Evolutionary conservation across 23 tunicate genomes (phyloP), one percentile per base, ranked within the genome.

Genomic region (Botrylloides violaceus): DNA sequence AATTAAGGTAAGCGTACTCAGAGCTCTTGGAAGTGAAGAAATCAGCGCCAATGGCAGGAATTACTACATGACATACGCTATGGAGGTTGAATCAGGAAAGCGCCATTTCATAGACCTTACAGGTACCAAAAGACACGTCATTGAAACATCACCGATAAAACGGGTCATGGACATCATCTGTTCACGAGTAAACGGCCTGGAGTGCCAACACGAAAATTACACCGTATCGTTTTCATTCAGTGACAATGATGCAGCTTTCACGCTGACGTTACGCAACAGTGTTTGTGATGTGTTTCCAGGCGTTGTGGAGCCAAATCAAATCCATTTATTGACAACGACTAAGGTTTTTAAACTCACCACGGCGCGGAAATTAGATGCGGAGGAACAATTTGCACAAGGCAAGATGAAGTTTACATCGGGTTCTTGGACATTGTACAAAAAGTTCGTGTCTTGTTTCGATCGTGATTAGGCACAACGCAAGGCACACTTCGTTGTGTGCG

Each of bases 21-120:
- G 60, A 6, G 38, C 59, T 32, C 30, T 82, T 19, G 87, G 49
- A 0, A 53, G 32, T 4, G 35, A 32, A 25, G 25, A 22, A 30
- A 22, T 29, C 37, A 82, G 64, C 32, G 81, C 87, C 37, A 82
- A 76, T 66, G 87, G 62, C 3, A 66, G 76, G 28, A 82, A 82
- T 36, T 82, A 76, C 32, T 82, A 65, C 71, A 22, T 76, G 59
- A 49, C 87, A 3, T 65, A n/a, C 33, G 81, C 76, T 5, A 12
- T 34, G 18, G 87, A 82, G 56, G 24, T 66, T 0, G 79, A 73
- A 68, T 20, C 33, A 7, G 1, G 2, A 29, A 12, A n/a, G 48
- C 23, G 0, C 12, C 65, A 60, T 60, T 1, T 24, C 29, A 65
- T 65, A 23, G 22, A 32, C 0, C 58, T 7, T 7, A 59, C 71